phyloP scores from a whole-genome alignment of 92 coral and sea anemone genomes.

The Muricea muricata region DNA sequence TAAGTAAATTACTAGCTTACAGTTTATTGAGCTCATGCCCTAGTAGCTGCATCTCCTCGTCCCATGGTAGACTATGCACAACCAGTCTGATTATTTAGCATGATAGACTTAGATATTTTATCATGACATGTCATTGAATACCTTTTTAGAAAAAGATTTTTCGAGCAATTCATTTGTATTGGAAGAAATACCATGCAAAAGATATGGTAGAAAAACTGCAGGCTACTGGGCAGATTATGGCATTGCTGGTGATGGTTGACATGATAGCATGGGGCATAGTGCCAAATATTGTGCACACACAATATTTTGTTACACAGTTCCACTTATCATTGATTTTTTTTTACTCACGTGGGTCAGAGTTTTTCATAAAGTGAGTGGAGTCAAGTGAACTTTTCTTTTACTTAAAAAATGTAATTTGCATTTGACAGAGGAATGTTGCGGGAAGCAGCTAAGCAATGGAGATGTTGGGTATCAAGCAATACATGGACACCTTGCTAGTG shows the following conservation, averaged over 20 bases:
- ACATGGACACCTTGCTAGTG: conserved; percentile 41
- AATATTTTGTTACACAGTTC: conserved; percentile 15
- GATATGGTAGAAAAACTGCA: neutral
- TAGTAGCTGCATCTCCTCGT: neutral
- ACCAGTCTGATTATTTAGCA: too few species aligned
- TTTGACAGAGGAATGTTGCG: conserved; percentile 55
- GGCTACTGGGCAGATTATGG: neutral
- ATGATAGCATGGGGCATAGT: neutral
- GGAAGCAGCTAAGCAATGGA: conserved; percentile 59
- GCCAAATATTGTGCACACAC: neutral
- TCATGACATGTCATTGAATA: conserved; percentile 8
- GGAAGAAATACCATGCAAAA: conserved; percentile 10
- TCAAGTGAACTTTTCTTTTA: neutral
- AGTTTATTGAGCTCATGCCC: too few species aligned
- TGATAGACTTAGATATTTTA: neutral
- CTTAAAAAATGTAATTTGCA: neutral
- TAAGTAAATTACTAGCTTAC: conserved; percentile 25
- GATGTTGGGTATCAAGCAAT: conserved; percentile 36
- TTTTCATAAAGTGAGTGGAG: neutral
- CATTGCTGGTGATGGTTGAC: conserved; percentile 29
- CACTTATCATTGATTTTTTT: conserved; percentile 4
- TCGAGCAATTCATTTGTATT: conserved; percentile 6
- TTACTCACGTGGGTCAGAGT: conserved; percentile 7
- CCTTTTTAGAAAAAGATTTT: conserved; percentile 44
- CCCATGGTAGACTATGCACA: too few species aligned